Percentiles rank a stretch among this genome's conserved stretches.
These are phyloP conservation scores for Bugulina stolonifera DNA, from an alignment of 2,888 invertebrate genomes.

Conservation along the genomic window DNA sequence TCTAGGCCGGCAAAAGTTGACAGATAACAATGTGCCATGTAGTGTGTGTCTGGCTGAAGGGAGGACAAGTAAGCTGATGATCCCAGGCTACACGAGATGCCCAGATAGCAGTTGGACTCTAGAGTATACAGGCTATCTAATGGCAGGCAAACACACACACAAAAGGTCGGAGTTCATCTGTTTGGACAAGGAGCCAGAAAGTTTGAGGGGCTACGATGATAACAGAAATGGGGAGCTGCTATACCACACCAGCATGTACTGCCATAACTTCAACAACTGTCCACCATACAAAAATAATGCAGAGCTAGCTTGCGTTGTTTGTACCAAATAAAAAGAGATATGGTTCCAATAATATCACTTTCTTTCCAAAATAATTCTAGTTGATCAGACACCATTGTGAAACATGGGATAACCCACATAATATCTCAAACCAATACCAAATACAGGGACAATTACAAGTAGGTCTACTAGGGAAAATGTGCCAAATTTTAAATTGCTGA, in stretches of 20 bases:
- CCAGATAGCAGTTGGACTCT: neutral
- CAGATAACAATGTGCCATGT: neutral
- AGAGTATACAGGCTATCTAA: neutral
- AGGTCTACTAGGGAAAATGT: no score
- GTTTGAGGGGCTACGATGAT: neutral
- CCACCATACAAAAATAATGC: neutral
- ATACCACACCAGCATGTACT: neutral
- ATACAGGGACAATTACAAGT: no score
- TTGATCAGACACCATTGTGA: no score
- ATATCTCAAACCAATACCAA: no score
- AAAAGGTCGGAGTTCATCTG: neutral
- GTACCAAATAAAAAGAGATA: neutral
- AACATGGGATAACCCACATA: no score
- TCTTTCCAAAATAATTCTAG: no score
- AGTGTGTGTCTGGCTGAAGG: neutral
- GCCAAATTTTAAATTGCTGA: no score
- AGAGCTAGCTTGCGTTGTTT: neutral
- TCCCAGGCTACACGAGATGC: neutral
- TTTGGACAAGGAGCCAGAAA: neutral
- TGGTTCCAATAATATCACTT: no score
- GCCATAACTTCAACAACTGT: neutral
- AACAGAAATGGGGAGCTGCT: neutral
- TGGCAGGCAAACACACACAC: neutral
- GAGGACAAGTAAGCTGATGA: neutral
- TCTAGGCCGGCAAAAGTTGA: neutral